Conservation (phyloP, 1,140 invertebrate genomes). For the Drosophila navojoa region DNA sequence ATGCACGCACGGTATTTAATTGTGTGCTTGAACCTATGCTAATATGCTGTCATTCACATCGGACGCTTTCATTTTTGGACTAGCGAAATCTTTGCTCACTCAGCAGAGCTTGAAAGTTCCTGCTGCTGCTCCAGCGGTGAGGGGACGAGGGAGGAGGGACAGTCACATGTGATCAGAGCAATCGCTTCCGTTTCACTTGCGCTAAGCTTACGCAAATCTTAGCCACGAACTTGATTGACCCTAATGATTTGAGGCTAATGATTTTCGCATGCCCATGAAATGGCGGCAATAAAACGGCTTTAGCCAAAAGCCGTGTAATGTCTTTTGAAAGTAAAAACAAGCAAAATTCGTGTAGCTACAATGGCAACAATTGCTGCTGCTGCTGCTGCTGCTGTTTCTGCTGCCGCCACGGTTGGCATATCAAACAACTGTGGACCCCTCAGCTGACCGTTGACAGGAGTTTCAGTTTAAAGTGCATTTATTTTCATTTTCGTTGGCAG, state of each 20-base stretch:
- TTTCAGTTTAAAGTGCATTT: slow-evolving; percentile 71
- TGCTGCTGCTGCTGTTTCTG: not conserved
- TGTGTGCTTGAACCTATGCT: slow-evolving; percentile 40
- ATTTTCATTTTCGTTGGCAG: slow-evolving; percentile 76
- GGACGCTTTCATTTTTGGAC: slow-evolving; percentile 61
- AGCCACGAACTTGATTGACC: slow-evolving; percentile 62
- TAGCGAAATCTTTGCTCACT: slow-evolving; percentile 55
- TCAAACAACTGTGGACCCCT: slow-evolving; percentile 69
- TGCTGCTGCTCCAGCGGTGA: not conserved
- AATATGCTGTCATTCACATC: slow-evolving; percentile 26
- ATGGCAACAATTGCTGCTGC: slow-evolving; percentile 38
- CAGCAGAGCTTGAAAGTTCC: slow-evolving; percentile 16
- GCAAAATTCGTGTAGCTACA: slow-evolving; percentile 49
- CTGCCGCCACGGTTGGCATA: slow-evolving; percentile 50
- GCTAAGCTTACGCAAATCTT: slow-evolving; percentile 57
- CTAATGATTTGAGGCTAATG: slow-evolving; percentile 71
- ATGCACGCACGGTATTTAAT: slow-evolving; percentile 3
- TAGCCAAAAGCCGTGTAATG: slow-evolving; percentile 26
- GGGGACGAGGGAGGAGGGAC: slow-evolving; percentile 31
- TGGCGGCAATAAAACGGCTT: slow-evolving; percentile 59
- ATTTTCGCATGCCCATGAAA: slow-evolving; percentile 67
- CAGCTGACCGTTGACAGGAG: slow-evolving; percentile 75
- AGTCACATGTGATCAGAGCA: slow-evolving; percentile 51
- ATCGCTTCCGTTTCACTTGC: slow-evolving; percentile 51
- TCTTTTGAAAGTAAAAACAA: slow-evolving; percentile 72